A percentile compares a stretch with the other conserved stretches of the same genome.
Evolutionary conservation across 2,113 vertebrate species (phyloP).

Genomic region (Tichodroma muraria): DNA sequence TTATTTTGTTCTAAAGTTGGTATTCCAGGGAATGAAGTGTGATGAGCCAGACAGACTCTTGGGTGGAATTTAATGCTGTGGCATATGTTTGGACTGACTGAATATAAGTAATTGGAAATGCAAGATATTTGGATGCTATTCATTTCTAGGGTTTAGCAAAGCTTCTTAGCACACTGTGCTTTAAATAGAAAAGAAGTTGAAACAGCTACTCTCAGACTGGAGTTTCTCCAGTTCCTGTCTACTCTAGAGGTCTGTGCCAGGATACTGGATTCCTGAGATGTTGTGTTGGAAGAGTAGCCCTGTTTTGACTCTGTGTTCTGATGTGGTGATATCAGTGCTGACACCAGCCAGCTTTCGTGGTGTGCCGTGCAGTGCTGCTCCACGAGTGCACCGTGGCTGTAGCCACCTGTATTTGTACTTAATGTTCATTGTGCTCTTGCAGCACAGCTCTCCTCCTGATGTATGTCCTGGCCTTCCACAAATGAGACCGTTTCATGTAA

Average conservation of each 20-base stretch:
- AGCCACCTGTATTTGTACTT: not conserved
- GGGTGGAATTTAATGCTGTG: not conserved
- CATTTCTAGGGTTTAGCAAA: not conserved
- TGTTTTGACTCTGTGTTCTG: not conserved
- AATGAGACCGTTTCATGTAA: not conserved
- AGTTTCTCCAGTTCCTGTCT: not conserved
- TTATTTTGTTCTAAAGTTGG: not conserved
- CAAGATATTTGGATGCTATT: not conserved
- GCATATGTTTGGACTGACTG: not conserved
- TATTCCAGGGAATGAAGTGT: not conserved
- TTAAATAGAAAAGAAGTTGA: not conserved
- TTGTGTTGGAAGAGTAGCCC: not conserved
- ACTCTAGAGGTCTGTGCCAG: not conserved
- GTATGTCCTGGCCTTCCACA: not conserved
- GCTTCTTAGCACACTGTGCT: not conserved
- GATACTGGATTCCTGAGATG: not conserved
- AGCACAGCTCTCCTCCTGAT: not conserved
- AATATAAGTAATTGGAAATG: not conserved
- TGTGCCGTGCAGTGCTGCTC: not conserved
- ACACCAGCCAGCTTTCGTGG: not conserved
- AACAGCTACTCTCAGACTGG: not conserved
- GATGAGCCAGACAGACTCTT: not conserved
- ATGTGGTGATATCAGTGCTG: not conserved
- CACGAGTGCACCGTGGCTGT: not conserved
- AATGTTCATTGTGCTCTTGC: not conserved